Evolutionary conservation across 1,140 invertebrate genomes (phyloP), one percentile per base, ranked within the genome.

Genomic region (Solen grandis): DNA sequence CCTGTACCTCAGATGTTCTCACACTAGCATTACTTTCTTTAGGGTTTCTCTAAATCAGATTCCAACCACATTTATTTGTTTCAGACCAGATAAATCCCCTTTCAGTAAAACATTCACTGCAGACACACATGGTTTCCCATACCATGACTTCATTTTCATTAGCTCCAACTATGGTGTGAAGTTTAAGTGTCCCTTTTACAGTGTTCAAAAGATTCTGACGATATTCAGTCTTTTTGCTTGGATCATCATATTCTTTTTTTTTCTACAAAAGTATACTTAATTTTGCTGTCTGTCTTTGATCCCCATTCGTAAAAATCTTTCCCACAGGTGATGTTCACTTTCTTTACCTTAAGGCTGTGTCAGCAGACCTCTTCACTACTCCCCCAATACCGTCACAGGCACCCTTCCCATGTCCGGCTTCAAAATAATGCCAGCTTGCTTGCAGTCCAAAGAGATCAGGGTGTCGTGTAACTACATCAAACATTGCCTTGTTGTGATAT

Each of bases 401-500:
- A 4, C 69, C 69, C 46, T 35, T 69, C 5, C 66, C 46, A 69
- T 72, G 50, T n/a, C 69, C 54, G 16, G 29, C 13, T 59, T 68
- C 33, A 59, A 72, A 72, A 36, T 38, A 72, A 55, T 72, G 8
- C 54, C 69, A 57, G 13, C 22, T 60, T 22, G 57, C 68, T n/a
- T n/a, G 2, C 1, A 54, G n/a, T 52, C 36, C 78, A 77, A 62
- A 66, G 5, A 80, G 19, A 1, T 68, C 25, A 2, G 55, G 1
- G n/a, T 82, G 81, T 13, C 78, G 55, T 5, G 72, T 59, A 2
- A 81, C 33, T 22, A 74, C 41, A 46, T 62, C 70, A 36, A 85
- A 85, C 16, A 31, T 52, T 1, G 59, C 54, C 68, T 84, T 86
- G 54, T 84, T 82, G 16, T 65, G 2, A 57, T 84, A 84, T 46